phyloP scores from a whole-genome alignment of 2,888 invertebrate genomes.

The Pachymerium ferrugineum region DNA sequence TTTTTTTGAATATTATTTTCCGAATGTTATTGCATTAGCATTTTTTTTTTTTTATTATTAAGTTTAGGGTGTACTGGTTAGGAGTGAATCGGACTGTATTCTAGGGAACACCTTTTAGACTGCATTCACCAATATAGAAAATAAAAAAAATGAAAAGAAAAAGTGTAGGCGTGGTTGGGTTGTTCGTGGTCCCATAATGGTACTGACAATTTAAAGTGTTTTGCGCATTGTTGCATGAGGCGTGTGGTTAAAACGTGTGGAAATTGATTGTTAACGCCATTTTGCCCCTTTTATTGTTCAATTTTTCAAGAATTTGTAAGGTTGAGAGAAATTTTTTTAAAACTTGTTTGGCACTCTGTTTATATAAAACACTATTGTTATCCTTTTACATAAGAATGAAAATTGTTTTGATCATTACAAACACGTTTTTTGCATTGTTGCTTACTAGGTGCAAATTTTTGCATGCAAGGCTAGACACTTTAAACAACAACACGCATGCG shows the following conservation, averaged over 20 bases:
- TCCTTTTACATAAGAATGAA: too few species aligned
- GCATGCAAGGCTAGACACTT: too few species aligned
- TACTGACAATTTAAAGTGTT: slow-evolving; percentile 17
- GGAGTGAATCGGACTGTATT: neutral
- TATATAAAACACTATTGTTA: too few species aligned
- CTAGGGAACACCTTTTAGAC: slow-evolving; percentile 9
- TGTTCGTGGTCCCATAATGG: neutral
- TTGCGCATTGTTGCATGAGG: neutral
- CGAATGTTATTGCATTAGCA: neutral
- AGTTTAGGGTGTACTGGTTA: neutral
- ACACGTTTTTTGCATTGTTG: too few species aligned
- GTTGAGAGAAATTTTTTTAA: too few species aligned
- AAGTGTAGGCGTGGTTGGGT: slow-evolving; percentile 12
- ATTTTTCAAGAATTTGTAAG: too few species aligned
- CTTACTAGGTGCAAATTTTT: too few species aligned
- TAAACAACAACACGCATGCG: neutral
- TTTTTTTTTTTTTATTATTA: neutral
- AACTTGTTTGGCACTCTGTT: too few species aligned
- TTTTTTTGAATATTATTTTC: neutral
- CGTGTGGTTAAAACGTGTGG: neutral
- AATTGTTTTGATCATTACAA: too few species aligned
- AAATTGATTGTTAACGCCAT: neutral
- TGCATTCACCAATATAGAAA: too few species aligned
- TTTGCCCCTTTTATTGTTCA: too few species aligned
- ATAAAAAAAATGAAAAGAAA: neutral